Evolutionary conservation across 2,113 vertebrate species (phyloP).

Genomic region (Loxodonta africana): DNA sequence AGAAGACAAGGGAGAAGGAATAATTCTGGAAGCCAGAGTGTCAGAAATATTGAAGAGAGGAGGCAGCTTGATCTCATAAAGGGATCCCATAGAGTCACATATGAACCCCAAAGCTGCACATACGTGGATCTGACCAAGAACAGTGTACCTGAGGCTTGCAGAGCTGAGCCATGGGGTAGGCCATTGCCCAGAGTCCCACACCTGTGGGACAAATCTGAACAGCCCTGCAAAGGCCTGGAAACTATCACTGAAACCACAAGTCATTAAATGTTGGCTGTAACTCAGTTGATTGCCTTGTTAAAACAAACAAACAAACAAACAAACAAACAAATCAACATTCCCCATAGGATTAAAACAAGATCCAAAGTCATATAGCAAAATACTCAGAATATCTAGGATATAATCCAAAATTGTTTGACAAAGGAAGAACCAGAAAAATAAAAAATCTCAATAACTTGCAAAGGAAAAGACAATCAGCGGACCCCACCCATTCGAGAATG

Average conservation of each 20-base stretch:
- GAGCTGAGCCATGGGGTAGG: background rate
- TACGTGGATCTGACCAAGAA: background rate
- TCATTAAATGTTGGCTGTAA: background rate
- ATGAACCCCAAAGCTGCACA: background rate
- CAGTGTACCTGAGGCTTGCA: background rate
- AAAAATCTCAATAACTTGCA: background rate
- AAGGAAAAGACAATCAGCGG: background rate
- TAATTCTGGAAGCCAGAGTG: background rate
- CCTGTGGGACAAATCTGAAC: background rate
- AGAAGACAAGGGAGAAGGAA: background rate
- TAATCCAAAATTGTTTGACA: background rate
- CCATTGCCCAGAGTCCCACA: background rate
- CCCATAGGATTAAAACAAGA: background rate
- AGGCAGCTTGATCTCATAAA: background rate
- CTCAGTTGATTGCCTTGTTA: background rate
- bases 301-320: background rate
- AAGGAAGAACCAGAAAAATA: background rate
- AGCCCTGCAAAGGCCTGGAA: background rate
- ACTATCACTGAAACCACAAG: background rate
- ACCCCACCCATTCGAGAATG: background rate
- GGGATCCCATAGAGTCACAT: background rate
- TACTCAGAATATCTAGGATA: slow-evolving; percentile 28
- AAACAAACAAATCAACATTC: background rate
- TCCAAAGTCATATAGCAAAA: background rate
- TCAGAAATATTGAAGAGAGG: background rate